These are phyloP conservation scores for Thymelicus sylvestris DNA, from an alignment of 2,888 invertebrate genomes.

Conservation along the genomic window DNA sequence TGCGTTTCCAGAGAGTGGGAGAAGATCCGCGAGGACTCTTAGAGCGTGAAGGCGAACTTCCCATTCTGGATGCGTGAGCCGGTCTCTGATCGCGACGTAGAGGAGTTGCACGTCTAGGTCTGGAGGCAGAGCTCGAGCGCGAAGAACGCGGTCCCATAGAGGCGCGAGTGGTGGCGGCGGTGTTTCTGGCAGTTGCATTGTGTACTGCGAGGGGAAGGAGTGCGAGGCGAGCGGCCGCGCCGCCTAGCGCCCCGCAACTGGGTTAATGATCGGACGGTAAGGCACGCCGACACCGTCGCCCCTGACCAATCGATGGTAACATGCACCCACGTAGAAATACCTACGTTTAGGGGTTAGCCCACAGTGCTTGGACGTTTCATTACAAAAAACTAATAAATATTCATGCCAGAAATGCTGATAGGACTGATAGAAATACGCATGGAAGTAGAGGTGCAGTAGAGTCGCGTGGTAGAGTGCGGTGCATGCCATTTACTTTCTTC, in stretches of 20 bases:
- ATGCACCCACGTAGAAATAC: constrained; percentile 14
- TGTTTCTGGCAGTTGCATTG: constrained; percentile 79
- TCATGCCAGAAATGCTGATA: too few species aligned
- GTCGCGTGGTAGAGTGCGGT: too few species aligned
- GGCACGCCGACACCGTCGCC: constrained; percentile 62
- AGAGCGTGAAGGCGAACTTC: constrained; percentile 93
- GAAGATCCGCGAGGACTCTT: constrained; percentile 90
- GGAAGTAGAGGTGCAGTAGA: too few species aligned
- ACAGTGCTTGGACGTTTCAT: too few species aligned
- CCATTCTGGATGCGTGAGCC: constrained; percentile 92
- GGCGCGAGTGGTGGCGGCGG: constrained; percentile 87
- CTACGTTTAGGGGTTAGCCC: too few species aligned
- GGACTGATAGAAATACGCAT: too few species aligned
- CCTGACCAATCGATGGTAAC: constrained; percentile 79
- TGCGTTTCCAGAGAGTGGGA: constrained; percentile 89
- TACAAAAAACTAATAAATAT: too few species aligned
- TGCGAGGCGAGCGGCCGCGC: constrained; percentile 65
- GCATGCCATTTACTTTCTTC: too few species aligned
- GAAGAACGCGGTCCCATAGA: constrained; percentile 92
- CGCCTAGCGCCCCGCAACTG: constrained; percentile 79
- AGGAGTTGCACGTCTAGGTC: constrained; percentile 87
- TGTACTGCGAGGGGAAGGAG: constrained; percentile 47
- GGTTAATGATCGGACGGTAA: constrained; percentile 83
- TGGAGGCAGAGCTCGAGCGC: constrained; percentile 89
- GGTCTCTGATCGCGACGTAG: constrained; percentile 89